These are phyloP conservation scores for Lepidurus apus DNA, from an alignment of 1,140 invertebrate genomes.

Conservation along the genomic window DNA sequence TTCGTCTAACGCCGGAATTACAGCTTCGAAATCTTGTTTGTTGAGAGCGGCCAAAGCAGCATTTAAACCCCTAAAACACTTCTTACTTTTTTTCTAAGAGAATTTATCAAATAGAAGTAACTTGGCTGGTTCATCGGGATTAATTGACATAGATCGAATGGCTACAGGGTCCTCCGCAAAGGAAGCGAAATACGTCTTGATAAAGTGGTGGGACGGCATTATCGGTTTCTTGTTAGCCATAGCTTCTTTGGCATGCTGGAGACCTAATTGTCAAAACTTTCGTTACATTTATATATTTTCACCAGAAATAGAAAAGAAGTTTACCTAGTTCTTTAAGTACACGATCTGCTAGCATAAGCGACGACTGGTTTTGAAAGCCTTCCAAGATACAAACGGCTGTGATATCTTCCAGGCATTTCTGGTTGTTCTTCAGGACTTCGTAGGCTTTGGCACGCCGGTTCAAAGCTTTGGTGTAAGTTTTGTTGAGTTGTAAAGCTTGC, in stretches of 20 bases:
- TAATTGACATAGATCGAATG: constrained; percentile 26
- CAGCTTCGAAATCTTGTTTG: constrained; percentile 65
- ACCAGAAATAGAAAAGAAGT: constrained; percentile 38
- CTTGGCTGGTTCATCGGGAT: not conserved
- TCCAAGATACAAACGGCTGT: constrained; percentile 87
- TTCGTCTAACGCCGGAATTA: constrained; percentile 70
- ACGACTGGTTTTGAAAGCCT: constrained; percentile 71
- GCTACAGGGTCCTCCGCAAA: constrained; percentile 73
- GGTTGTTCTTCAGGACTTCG: constrained; percentile 69
- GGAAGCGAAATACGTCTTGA: constrained; percentile 76
- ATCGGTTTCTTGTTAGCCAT: constrained; percentile 60
- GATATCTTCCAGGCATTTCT: constrained; percentile 79
- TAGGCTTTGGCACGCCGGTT: constrained; percentile 72
- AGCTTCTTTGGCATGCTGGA: constrained; percentile 62
- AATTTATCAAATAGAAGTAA: constrained; percentile 29
- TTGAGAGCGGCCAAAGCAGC: constrained; percentile 61
- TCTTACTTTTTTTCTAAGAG: constrained; percentile 30
- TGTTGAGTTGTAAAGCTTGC: constrained; percentile 75
- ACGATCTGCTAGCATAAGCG: constrained; percentile 73
- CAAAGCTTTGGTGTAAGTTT: constrained; percentile 83
- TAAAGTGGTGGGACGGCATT: constrained; percentile 75
- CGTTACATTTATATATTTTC: not conserved
- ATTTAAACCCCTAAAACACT: constrained; percentile 51
- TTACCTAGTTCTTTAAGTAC: constrained; percentile 72
- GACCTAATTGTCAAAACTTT: constrained; percentile 47